These are phyloP conservation scores for Epinotia bilunana DNA, from an alignment of 2,888 invertebrate species.

Conservation along the genomic window DNA sequence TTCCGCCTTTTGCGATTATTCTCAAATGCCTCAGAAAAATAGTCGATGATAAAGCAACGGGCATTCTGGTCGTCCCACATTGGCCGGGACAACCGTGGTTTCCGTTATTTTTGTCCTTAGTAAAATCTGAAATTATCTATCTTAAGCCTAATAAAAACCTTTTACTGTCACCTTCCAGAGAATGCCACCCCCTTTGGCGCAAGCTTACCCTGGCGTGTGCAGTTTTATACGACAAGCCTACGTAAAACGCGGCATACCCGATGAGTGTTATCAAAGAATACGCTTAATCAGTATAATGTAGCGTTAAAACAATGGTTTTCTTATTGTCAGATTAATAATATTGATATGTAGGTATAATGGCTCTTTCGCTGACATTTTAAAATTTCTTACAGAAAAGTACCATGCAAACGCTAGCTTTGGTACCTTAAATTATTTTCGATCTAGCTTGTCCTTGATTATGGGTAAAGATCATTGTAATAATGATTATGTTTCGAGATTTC, in stretches of 20 bases:
- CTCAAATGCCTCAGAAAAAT: too few relatives aligned
- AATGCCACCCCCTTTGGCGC: too few relatives aligned
- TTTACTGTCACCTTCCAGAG: slow-evolving; percentile 14
- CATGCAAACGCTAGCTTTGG: too few relatives aligned
- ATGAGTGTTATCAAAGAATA: too few relatives aligned
- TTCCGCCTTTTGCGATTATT: too few relatives aligned
- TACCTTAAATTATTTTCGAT: too few relatives aligned
- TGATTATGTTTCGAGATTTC: neutral
- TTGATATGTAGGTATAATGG: neutral
- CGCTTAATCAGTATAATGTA: neutral
- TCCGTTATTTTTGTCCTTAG: neutral
- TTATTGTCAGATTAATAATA: neutral
- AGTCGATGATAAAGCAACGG: too few relatives aligned
- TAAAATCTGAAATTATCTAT: slow-evolving; percentile 3
- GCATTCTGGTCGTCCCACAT: neutral
- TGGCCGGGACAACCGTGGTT: neutral
- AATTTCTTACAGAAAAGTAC: too few relatives aligned
- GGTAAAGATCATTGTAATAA: too few relatives aligned
- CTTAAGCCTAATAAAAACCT: slow-evolving; percentile 10
- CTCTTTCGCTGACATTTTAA: neutral
- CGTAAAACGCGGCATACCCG: too few relatives aligned
- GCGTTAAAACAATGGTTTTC: slow-evolving; percentile 16
- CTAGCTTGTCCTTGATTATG: too few relatives aligned
- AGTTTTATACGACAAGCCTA: too few relatives aligned
- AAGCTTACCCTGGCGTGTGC: neutral